Evolutionary conservation across 2,888 invertebrate species (phyloP), one percentile per base, ranked within the genome.

Genomic region (Sarcophaga variegata): DNA sequence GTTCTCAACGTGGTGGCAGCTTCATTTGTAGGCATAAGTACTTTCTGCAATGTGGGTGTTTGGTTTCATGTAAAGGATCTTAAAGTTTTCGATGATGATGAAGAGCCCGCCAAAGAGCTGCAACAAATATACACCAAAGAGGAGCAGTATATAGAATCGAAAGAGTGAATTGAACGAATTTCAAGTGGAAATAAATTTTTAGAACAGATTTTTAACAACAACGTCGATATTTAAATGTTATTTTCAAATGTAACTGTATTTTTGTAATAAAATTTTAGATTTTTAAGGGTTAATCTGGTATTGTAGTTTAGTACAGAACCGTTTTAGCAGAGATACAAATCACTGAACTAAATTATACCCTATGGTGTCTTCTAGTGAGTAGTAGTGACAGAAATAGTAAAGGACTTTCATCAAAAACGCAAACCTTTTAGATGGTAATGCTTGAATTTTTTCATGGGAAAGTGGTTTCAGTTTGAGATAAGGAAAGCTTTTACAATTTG

Each of bases 61-160:
- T 96, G 96, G 95, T 96, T 95, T 92, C 95, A 94, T 90, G 95
- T 95, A 1, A 96, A 96, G 91, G 94, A 95, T 90, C 94, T 96
- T 67, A 95, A 95, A 92, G 95, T 96, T 89, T 96, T 96, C 91
- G 96, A 96, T 89, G 95, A 96, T 86, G 95, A 95, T 89, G 89
- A 82, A 25, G 27, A 62, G 20, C 66, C 60, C 20, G 1, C 12
- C 0, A 76, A 12, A 6, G 75, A 86, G 67, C 25, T 76, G 49
- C 27, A 12, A 14, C n/a, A 47, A 6, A 17, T n/a, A 17, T 47
- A 37, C 2, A 74, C 11, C 17, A 72, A 78, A 54, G 70, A 79
- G 0, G 70, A 85, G 20, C 59, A 78, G 25, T 69, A 45, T 12
- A 14, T 47, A 5, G 77, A 85, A 37, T 22, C 72, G 5, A 78